phyloP scores from a whole-genome alignment of 2,797 vertebrate genomes.

The Delichon dasypus region DNA sequence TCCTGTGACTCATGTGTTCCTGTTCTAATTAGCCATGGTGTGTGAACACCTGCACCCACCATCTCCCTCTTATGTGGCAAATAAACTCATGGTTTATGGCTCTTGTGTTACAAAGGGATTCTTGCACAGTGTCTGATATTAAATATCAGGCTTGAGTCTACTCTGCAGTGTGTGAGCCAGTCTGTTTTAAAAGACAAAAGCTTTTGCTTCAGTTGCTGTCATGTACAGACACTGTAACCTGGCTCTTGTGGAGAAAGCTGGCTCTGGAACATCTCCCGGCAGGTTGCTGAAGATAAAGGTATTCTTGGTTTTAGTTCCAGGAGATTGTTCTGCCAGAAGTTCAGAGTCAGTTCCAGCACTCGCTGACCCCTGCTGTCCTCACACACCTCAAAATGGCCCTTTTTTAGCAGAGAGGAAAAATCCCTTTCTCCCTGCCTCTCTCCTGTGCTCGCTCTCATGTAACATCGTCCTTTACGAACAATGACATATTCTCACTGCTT shows the following conservation, averaged over 20 bases:
- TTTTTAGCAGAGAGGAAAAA: conserved; percentile 36
- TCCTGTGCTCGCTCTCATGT: not conserved
- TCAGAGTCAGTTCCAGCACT: conserved; percentile 66
- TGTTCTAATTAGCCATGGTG: not conserved
- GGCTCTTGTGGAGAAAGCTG: conserved; percentile 56
- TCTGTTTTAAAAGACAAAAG: conserved; percentile 56
- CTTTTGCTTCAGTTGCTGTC: conserved; percentile 44
- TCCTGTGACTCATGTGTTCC: not conserved
- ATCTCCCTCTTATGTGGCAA: not conserved
- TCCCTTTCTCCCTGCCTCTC: not conserved
- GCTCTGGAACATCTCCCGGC: conserved; percentile 56
- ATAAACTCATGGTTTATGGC: not conserved
- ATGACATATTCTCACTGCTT: conserved; percentile 59
- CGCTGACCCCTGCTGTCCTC: conserved; percentile 54
- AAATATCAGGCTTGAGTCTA: conserved; percentile 16
- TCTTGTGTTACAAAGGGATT: not conserved
- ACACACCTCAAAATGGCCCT: conserved; percentile 38
- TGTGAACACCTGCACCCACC: not conserved
- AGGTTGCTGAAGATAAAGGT: conserved; percentile 61
- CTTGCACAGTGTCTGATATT: not conserved
- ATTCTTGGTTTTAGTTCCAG: conserved; percentile 59
- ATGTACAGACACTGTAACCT: conserved; percentile 27
- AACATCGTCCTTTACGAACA: conserved; percentile 33
- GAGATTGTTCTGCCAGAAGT: conserved; percentile 61
- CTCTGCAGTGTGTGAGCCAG: not conserved